Evolutionary conservation across 2,113 vertebrate species (phyloP).

Genomic region (Alces alces): DNA sequence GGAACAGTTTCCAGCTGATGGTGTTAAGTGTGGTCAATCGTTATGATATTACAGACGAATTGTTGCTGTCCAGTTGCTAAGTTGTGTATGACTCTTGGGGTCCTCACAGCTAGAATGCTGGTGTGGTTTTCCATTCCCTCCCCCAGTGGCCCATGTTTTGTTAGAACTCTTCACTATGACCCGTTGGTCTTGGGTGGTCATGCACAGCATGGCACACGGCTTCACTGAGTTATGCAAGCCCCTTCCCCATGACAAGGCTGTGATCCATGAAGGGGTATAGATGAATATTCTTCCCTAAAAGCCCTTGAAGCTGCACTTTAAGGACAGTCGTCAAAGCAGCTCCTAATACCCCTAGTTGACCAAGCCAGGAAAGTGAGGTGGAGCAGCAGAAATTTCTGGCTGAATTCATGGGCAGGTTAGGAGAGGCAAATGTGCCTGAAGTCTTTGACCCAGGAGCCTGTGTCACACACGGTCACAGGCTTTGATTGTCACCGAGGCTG

Average conservation of each 20-base stretch:
- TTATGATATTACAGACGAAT: background rate
- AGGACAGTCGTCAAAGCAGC: background rate
- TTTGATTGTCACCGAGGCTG: background rate
- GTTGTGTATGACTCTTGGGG: background rate
- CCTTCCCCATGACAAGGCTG: background rate
- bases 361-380: background rate
- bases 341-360: background rate
- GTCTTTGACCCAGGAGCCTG: background rate
- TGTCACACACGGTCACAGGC: background rate
- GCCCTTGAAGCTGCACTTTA: background rate
- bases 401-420: background rate
- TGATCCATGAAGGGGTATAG: background rate
- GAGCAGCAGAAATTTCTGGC: background rate
- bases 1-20: background rate
- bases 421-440: background rate
- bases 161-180: background rate
- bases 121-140: background rate
- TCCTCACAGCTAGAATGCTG: background rate
- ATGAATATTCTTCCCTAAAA: background rate
- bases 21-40: background rate
- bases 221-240: background rate
- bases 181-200: accelerated
- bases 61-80: background rate
- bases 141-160: background rate
- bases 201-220: background rate